A percentile compares a stretch with the other conserved stretches of the same genome.
Evolutionary conservation across 2,797 vertebrate genomes (phyloP).

Genomic region (Aldrovandia affinis): DNA sequence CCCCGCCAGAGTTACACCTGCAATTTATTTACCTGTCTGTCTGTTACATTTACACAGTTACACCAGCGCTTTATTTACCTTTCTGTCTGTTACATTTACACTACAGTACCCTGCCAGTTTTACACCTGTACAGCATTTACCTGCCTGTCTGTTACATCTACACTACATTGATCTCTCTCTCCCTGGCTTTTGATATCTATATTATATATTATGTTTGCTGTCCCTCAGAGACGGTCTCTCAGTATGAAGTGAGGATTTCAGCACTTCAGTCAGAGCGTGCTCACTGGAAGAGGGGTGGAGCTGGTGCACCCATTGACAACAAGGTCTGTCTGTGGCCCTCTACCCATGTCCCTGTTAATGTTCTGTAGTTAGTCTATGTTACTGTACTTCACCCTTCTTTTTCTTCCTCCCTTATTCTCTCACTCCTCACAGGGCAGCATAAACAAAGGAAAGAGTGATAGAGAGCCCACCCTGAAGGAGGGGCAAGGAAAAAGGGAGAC

Average conservation of each 20-base stretch:
- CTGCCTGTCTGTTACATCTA: no score
- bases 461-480: conserved; percentile 35
- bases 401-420: background rate
- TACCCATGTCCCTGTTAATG: background rate
- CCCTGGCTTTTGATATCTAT: background rate
- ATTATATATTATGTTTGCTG: background rate
- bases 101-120: no score
- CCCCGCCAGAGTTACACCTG: background rate
- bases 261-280: conserved; percentile 68
- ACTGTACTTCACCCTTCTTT: background rate
- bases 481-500: conserved; percentile 16
- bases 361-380: background rate
- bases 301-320: conserved; percentile 49
- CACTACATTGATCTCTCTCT: background rate
- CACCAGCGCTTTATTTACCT: no score
- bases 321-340: conserved; percentile 45
- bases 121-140: no score
- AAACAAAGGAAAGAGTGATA: conserved; percentile 57
- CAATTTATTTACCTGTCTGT: no score
- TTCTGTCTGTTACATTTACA: no score
- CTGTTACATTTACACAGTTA: no score
- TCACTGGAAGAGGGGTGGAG: conserved; percentile 65
- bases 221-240: conserved; percentile 71
- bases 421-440: conserved; percentile 53
- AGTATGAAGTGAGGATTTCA: conserved; percentile 76